Conservation (phyloP, 1,140 invertebrate genomes). For the Drosophila lacteicornis region DNA sequence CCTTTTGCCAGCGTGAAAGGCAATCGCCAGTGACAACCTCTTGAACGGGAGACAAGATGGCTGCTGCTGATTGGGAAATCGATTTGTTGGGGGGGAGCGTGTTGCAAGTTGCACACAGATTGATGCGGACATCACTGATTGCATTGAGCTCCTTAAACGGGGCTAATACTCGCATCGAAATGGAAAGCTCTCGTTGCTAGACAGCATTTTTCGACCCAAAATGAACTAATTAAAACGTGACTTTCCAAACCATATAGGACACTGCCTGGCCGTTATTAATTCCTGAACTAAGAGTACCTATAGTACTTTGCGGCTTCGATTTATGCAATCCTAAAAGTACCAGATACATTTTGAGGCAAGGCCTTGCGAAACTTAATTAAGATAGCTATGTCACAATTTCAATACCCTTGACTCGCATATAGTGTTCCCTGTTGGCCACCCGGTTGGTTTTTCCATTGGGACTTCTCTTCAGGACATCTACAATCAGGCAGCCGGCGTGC, state of each 20-base stretch:
- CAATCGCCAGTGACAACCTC: conserved; percentile 36
- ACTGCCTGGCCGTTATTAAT: neutral
- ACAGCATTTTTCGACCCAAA: conserved; percentile 13
- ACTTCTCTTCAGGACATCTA: conserved; percentile 85
- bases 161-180: neutral
- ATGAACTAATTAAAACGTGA: conserved; percentile 6
- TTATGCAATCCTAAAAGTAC: neutral
- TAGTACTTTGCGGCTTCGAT: neutral
- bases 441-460: conserved; percentile 85
- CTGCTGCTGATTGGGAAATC: conserved; percentile 46
- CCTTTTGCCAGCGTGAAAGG: conserved; percentile 2
- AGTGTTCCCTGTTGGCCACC: conserved; percentile 16
- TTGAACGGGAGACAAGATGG: conserved; percentile 32
- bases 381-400: neutral
- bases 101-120: conserved; percentile 17
- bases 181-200: neutral
- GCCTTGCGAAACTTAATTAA: no score
- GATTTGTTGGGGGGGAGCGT: conserved; percentile 18
- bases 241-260: neutral
- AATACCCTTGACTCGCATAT: neutral
- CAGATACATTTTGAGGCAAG: no score
- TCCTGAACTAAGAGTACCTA: neutral
- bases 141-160: conserved; percentile 1
- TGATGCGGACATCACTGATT: conserved; percentile 15
- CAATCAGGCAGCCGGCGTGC: conserved; percentile 78